Conservation (phyloP, 2,797 vertebrate species). For the Lepidocolaptes lacrymiger region DNA sequence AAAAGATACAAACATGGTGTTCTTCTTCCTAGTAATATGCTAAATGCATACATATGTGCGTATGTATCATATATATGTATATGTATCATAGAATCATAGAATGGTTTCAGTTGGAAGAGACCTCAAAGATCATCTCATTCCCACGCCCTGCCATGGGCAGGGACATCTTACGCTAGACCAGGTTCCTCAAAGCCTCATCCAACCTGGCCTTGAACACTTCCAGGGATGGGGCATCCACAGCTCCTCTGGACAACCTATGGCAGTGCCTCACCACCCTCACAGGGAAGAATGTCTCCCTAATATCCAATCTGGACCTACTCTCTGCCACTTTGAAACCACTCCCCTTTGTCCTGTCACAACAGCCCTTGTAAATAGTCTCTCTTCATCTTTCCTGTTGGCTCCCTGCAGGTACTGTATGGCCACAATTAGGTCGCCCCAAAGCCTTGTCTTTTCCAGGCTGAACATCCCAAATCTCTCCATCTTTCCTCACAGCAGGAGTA, state of each 20-base stretch:
- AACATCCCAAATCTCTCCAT: background rate
- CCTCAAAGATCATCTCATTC: background rate
- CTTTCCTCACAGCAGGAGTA: background rate
- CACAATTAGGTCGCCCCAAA: no score
- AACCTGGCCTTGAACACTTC: background rate
- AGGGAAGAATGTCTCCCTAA: background rate
- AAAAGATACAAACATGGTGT: background rate
- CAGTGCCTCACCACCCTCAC: background rate
- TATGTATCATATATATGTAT: background rate
- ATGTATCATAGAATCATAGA: background rate
- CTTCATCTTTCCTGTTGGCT: background rate
- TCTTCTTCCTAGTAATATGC: background rate
- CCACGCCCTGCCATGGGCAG: background rate
- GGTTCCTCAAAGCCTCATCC: background rate
- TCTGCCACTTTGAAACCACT: background rate
- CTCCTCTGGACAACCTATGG: background rate
- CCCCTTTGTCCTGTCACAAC: background rate
- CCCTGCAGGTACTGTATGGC: background rate
- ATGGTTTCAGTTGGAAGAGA: background rate
- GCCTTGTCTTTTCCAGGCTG: background rate
- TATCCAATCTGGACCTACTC: background rate
- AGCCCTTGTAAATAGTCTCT: background rate
- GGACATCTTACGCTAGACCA: background rate
- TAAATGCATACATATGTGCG: background rate
- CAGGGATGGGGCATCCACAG: background rate